Percentiles rank a stretch among this genome's conserved stretches.
Conservation (phyloP, 1,140 invertebrate genomes). For the Aleiodes sp. region DNA sequence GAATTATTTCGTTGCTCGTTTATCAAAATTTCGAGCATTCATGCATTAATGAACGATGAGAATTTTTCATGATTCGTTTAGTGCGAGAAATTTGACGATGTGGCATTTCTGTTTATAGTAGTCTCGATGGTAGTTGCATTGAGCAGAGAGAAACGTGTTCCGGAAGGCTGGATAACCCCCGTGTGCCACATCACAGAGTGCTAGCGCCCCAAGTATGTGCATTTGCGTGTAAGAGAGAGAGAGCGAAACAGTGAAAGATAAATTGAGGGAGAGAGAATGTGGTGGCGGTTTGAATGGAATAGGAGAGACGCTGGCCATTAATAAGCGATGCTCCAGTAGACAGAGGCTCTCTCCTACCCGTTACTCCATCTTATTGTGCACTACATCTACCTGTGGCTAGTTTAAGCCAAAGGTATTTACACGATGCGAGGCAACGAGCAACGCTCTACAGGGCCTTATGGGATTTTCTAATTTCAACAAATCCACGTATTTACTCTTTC, state of each 20-base stretch:
- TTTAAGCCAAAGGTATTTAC: constrained; percentile 7
- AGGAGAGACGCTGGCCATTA: constrained; percentile 29
- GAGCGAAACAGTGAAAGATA: not conserved
- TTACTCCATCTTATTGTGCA: constrained; percentile 35
- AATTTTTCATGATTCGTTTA: not conserved
- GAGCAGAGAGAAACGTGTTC: not conserved
- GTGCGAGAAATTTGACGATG: not conserved
- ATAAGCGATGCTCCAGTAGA: constrained; percentile 35
- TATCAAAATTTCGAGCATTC: not conserved
- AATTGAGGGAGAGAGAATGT: constrained; percentile 10
- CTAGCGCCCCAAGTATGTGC: not conserved
- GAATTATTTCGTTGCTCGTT: not conserved
- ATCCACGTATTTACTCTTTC: not conserved
- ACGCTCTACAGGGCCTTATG: not conserved
- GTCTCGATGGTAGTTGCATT: not conserved
- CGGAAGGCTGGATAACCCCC: not conserved
- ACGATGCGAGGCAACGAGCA: not conserved
- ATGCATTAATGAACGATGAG: not conserved
- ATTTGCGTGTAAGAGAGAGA: constrained; percentile 2
- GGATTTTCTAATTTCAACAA: too few relatives aligned
- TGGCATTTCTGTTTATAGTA: not conserved
- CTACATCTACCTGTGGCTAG: constrained; percentile 24
- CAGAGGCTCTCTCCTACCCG: constrained; percentile 12
- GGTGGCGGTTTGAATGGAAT: constrained; percentile 27
- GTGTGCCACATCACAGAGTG: not conserved